Base-by-base conservation (phyloP, 2,797 vertebrate genomes). In the Arrhamphus sclerolepis region DNA sequence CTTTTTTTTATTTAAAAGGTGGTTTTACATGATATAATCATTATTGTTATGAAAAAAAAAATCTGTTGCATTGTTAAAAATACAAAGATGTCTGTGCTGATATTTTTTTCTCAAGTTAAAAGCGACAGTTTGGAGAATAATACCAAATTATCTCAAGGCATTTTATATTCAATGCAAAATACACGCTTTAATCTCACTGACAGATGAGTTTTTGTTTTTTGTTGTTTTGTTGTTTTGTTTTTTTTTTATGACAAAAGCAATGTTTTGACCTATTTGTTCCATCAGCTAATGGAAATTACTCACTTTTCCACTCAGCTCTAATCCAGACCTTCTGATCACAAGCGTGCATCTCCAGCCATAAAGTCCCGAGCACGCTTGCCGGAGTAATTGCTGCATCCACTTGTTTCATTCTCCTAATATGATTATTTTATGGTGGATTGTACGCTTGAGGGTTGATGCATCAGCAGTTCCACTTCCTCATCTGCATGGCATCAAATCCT, bases 351-450 rank as follows among this genome's bases (percentile, higher is more conserved):
- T 56, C 31, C 46, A 63, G 28, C 56, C 38, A 49, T 22, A 10
- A 53, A 70, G 50, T 21, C 53, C 59, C 46, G 48, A 66, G 78
- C 41, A 55, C 0, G 39, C 49, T 24, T 60, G 59, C 19, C n/a
- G 0, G 34, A 46, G 43, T 66, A 68, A 78, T 70, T 62, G 70
- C 75, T 60, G 56, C 60, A 63, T 63, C 38, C 54, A 41, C 59
- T 75, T 63, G 61, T 76, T 64, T 77, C 66, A 72, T 76, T 75
- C 66, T 62, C n/a, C 46, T 77, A 71, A 82, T 60, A 41, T 62
- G 60, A 72, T 82, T 69, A 63, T 78, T 75, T 71, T 54, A 75
- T 59, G 72, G 67, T 22, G 48, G 46, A 60, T 46, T 72, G 66
- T 43, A 34, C 46, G 3, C 72, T 59, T 0, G 64, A 51, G 77